Conservation (phyloP, 2,797 vertebrate genomes). For the Sphenopsis melanotis region DNA sequence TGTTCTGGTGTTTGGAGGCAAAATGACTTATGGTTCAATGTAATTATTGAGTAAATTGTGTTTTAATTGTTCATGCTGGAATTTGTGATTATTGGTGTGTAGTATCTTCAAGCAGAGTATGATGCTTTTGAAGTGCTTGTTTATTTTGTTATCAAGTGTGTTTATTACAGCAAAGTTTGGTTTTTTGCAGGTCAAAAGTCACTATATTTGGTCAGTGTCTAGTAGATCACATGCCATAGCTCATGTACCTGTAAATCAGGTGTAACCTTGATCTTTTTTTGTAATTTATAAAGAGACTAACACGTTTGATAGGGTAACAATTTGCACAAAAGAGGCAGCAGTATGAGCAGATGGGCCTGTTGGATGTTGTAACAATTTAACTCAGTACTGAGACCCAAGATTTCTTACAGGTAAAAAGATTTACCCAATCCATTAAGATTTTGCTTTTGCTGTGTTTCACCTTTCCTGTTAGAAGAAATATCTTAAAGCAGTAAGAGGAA, state of each 20-base stretch:
- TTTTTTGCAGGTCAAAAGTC: background rate
- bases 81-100: background rate
- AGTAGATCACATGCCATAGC: rapidly evolving
- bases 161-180: background rate
- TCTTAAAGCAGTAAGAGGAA: background rate
- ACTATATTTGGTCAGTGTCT: background rate
- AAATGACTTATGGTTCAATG: background rate
- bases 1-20: background rate
- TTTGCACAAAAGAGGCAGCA: background rate
- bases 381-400: background rate
- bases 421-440: background rate
- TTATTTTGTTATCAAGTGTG: background rate
- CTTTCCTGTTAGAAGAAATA: background rate
- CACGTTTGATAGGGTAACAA: background rate
- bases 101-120: background rate
- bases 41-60: background rate
- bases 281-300: background rate
- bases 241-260: background rate
- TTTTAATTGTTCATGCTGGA: background rate
- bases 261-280: background rate
- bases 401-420: background rate
- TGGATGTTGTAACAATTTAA: background rate
- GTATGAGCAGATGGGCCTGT: background rate
- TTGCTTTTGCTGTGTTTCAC: background rate
- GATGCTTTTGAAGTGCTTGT: background rate